Base-by-base conservation (phyloP, 2,888 invertebrate genomes). In the Sesia apiformis region DNA sequence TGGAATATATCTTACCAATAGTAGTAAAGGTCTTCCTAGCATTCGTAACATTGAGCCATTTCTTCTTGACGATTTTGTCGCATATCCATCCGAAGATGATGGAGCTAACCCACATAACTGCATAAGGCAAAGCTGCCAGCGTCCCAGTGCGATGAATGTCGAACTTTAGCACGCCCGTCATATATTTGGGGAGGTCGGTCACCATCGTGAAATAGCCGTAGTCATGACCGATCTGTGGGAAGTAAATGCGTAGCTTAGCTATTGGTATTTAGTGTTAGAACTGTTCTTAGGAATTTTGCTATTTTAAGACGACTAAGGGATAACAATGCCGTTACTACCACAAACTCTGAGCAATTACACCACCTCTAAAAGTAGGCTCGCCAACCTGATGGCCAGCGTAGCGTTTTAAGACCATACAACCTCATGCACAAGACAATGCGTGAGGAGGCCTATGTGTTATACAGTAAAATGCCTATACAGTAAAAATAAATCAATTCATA, bases 171-270 rank as follows among this genome's bases (percentile, higher is more conserved):
- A 94, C 91, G 41, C 92, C 92, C 3, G 91, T 92, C 92, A 93
- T 93, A 74, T 93, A 94, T 62, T 92, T 93, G 0, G 94, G 94
- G 8, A 94, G 81, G 71, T 94, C 93, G 0, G 93, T 93, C 49
- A 93, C 91, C 91, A 94, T 92, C 0, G 93, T 93, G 71, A 92
- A 93, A 75, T 93, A 92, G 3, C 93, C 93, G 91, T 93, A 94
- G 69, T 93, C 93, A 74, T 94, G 93, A 38, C 93, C 93, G 51
- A 92, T 88, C 88, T 89, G 70, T 5, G 57, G 59, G 57, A n/a
- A 56, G n/a, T n/a, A n/a, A 54, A 23, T 23, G 23, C 23, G 23
- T 23, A 23, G 23, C 23, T 23, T 23, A 23, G 23, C 23, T 23
- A 23, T 23, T 23, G 23, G 23, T 23, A 23, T 23, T 23, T 23